phyloP scores from a whole-genome alignment of 2,113 vertebrate species.

The Etia nguti region DNA sequence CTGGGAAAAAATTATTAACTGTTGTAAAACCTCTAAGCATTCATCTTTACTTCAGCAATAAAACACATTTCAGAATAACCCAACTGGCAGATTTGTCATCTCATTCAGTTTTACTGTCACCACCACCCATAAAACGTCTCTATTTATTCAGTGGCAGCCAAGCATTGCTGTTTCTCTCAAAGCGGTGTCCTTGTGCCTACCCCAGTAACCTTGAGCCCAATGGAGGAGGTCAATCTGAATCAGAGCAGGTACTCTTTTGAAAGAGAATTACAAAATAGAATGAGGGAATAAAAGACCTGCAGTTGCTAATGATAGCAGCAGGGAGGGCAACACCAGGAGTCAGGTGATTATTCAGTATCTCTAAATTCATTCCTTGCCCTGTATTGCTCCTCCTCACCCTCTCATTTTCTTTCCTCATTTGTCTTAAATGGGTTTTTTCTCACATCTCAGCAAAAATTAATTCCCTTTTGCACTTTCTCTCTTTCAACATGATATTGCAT shows the following conservation, averaged over 20 bases:
- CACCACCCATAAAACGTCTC: constrained; percentile 48
- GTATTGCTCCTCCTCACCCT: neutral
- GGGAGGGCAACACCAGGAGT: neutral
- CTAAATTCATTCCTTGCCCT: neutral
- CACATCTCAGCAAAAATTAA: constrained; percentile 22
- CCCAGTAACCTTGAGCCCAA: constrained; percentile 66
- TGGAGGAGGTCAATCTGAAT: constrained; percentile 52
- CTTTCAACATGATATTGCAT: neutral
- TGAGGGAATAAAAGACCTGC: constrained; percentile 46
- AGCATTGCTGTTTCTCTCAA: constrained; percentile 37
- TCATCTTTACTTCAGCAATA: constrained; percentile 8
- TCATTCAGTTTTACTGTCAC: constrained; percentile 50
- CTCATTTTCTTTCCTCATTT: neutral
- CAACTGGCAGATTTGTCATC: constrained; percentile 49
- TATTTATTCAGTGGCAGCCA: constrained; percentile 54
- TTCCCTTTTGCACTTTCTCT: neutral
- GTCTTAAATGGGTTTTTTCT: neutral
- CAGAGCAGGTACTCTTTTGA: neutral
- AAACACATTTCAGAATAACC: constrained; percentile 1
- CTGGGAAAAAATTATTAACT: neutral
- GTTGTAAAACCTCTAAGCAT: constrained; percentile 2
- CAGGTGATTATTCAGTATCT: constrained; percentile 35
- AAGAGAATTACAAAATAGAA: constrained; percentile 34
- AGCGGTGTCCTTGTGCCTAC: constrained; percentile 52
- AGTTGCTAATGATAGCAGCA: constrained; percentile 50